Evolutionary conservation across 2,113 vertebrate species (phyloP), one percentile per base, ranked within the genome.

Genomic region (Geothlypis trichas): DNA sequence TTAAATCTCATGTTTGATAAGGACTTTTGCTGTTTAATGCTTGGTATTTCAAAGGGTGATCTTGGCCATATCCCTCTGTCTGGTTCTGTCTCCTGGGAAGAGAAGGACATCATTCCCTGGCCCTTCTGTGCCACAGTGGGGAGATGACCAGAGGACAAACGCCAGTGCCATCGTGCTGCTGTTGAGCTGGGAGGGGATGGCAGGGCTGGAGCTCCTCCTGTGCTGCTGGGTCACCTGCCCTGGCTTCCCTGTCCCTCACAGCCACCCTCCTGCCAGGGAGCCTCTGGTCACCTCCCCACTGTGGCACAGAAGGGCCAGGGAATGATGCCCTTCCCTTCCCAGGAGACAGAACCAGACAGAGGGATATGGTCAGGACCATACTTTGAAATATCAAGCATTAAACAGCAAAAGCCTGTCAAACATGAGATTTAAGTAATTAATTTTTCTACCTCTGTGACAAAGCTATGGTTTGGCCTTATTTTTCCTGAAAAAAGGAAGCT

Each of bases 191-290:
- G 75, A 33, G 31, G 51, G 55, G 61, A 18, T 33, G 5, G 3
- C 47, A 51, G 33, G 30, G 74, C 66, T 82, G 83, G 61, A 51
- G 41, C 6, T 69, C 55, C 30, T 22, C 46, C 51, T 0, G 0
- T 35, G 54, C 82, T 73, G 28, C 73, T 1, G 6, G n/a, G 28
- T 74, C 61, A 4, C 14, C 22, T n/a, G 57, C 67, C 18, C 19
- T 1, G 0, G 22, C 46, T 37, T 37, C 9, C 37, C 44, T 11
- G 13, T 59, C 52, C 78, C 68, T 14, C 42, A 0, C 0, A 1
- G 73, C 72, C 61, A 41, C 57, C 41, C 33, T 16, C 39, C 39
- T 57, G 46, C 49, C 41, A 0, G 17, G 39, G 51, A 37, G 37
- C 37, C 20, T 46, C 44, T 46, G 44, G 44, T 46, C 44, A 46